Evolutionary conservation across 2,797 vertebrate species (phyloP).

Genomic region (Acanthurus leucopareius): DNA sequence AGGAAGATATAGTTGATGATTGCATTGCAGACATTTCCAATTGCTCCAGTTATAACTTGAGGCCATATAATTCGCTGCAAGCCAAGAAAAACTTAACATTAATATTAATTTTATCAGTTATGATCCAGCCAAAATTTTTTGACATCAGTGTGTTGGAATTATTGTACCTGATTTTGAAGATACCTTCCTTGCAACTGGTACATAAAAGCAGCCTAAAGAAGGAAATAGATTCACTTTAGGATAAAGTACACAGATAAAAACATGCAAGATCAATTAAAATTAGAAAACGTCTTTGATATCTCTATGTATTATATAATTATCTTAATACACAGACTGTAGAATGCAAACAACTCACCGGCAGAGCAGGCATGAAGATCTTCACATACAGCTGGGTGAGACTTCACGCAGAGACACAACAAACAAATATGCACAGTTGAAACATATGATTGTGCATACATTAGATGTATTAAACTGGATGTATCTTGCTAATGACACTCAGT

Average conservation of each 20-base stretch:
- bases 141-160: background rate
- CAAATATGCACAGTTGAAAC: background rate
- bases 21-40: slow-evolving; percentile 90
- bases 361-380: slow-evolving; percentile 93
- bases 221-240: background rate
- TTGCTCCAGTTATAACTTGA: slow-evolving; percentile 86
- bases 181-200: slow-evolving; percentile 82
- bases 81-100: slow-evolving; percentile 20
- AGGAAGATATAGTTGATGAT: slow-evolving; percentile 92
- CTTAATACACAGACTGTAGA: background rate
- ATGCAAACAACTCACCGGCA: slow-evolving; percentile 90
- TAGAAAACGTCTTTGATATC: no score
- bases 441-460: background rate
- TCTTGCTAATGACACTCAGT: no score
- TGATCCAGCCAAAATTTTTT: background rate
- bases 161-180: slow-evolving; percentile 85
- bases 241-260: background rate
- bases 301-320: background rate
- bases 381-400: slow-evolving; percentile 94
- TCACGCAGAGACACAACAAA: slow-evolving; percentile 54
- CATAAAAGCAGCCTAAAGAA: slow-evolving; percentile 84
- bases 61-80: slow-evolving; percentile 88
- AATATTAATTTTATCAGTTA: background rate
- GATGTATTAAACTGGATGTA: no score
- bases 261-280: background rate